Conservation (phyloP, 2,113 vertebrate species). For the Chaenocephalus aceratus region DNA sequence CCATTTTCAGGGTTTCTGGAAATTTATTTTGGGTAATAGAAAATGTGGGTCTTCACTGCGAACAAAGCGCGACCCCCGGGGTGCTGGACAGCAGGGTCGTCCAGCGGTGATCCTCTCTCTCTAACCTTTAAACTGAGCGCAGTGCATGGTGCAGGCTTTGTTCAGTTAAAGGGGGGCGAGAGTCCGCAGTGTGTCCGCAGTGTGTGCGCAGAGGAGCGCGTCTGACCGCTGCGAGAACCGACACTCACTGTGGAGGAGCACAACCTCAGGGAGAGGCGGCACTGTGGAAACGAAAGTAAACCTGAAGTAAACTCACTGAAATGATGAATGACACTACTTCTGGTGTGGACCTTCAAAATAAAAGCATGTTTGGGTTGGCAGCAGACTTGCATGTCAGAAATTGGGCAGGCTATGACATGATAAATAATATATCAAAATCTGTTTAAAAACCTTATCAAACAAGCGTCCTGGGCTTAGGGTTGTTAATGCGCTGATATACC, state of each 20-base stretch:
- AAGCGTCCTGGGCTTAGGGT: too few relatives aligned
- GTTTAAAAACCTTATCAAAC: background rate
- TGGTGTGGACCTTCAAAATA: constrained; percentile 59
- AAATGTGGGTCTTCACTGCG: constrained; percentile 9
- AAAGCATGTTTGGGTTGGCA: constrained; percentile 3
- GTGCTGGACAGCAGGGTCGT: constrained; percentile 24
- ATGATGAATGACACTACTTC: background rate
- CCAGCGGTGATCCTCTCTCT: constrained; percentile 23
- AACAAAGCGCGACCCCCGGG: constrained; percentile 57
- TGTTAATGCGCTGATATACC: too few relatives aligned
- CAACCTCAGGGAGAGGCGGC: constrained; percentile 22
- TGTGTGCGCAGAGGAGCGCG: constrained; percentile 1
- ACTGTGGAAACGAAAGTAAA: constrained; percentile 14
- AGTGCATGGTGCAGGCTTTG: constrained; percentile 1
- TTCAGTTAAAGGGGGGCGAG: background rate
- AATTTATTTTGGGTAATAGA: background rate
- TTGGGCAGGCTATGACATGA: background rate
- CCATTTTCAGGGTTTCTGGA: constrained; percentile 66
- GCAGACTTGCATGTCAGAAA: too few relatives aligned
- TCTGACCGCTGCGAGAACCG: background rate
- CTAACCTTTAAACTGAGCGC: constrained; percentile 16
- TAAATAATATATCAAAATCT: background rate
- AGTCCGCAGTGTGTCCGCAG: background rate
- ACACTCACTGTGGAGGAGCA: constrained; percentile 1
- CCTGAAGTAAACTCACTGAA: background rate